These are phyloP conservation scores for Maniola hyperantus DNA, from an alignment of 2,888 invertebrate species.

Conservation along the genomic window DNA sequence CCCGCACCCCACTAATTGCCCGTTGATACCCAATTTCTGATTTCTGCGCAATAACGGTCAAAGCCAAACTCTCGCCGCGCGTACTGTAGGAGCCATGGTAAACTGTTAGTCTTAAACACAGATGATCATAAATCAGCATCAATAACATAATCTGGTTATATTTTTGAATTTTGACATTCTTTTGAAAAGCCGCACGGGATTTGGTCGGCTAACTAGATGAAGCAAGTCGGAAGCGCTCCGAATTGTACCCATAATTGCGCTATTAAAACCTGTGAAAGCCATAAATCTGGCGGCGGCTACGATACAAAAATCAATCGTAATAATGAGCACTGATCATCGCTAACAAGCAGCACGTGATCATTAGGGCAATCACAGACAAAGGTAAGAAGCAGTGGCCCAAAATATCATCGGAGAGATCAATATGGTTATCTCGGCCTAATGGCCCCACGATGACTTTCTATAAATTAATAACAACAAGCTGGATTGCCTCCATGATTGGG, in stretches of 20 bases:
- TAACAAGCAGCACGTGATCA: slow-evolving; percentile 79
- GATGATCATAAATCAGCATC: slow-evolving; percentile 2
- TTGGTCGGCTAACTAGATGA: slow-evolving; percentile 40
- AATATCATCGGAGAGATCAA: slow-evolving; percentile 70
- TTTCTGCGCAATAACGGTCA: too few relatives aligned
- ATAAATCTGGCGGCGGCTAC: slow-evolving; percentile 66
- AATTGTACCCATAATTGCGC: slow-evolving; percentile 65
- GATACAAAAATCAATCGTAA: slow-evolving; percentile 68
- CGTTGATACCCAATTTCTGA: too few relatives aligned
- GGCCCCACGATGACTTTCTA: slow-evolving; percentile 79
- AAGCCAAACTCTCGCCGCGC: too few relatives aligned
- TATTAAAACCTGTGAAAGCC: slow-evolving; percentile 70
- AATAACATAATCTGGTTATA: slow-evolving; percentile 6
- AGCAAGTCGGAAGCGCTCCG: slow-evolving; percentile 46
- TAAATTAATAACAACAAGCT: slow-evolving; percentile 80
- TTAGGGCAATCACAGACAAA: slow-evolving; percentile 74
- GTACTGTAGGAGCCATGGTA: too few relatives aligned
- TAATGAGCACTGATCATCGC: slow-evolving; percentile 68
- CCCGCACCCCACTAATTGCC: too few relatives aligned
- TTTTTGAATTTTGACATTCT: slow-evolving; percentile 13
- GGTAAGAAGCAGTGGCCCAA: slow-evolving; percentile 52
- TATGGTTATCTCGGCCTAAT: slow-evolving; percentile 76
- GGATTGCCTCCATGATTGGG: slow-evolving; percentile 67
- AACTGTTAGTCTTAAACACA: background rate
- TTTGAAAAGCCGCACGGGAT: slow-evolving; percentile 20